Conservation (phyloP, 2,888 invertebrate genomes). For the Amblyjoppa proteus region DNA sequence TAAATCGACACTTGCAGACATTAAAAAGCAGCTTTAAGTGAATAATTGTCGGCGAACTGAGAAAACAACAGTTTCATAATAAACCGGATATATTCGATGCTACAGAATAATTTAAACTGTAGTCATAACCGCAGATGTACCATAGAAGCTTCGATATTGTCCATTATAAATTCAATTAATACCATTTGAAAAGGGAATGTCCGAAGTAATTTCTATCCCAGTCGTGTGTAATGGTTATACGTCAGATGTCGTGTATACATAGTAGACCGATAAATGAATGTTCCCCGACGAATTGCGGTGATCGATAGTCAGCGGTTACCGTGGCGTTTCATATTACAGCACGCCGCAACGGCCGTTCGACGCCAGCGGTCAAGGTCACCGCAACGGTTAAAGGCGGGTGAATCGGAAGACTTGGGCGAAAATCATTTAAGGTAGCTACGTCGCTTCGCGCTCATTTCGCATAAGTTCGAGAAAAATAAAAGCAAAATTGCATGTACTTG, state of each 20-base stretch:
- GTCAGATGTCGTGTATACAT: neutral
- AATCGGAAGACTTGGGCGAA: neutral
- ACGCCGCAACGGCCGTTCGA: neutral
- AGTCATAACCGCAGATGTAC: neutral
- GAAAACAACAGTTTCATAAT: neutral
- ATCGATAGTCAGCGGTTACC: conserved; percentile 23
- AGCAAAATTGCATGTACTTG: too few relatives aligned
- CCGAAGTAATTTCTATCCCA: neutral
- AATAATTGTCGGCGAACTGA: neutral
- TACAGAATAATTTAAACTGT: neutral
- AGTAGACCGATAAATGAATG: neutral
- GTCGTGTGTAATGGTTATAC: neutral
- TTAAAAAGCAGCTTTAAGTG: neutral
- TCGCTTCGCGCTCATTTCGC: too few relatives aligned
- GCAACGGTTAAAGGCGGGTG: neutral
- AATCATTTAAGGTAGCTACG: neutral
- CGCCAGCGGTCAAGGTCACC: conserved; percentile 55
- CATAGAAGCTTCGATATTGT: neutral
- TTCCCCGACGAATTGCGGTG: neutral
- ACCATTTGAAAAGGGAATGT: neutral
- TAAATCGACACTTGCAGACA: neutral
- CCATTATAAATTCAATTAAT: neutral
- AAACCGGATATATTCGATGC: neutral
- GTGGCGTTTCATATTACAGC: conserved; percentile 23
- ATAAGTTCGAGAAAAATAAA: too few relatives aligned